Base-by-base conservation (phyloP, 2,113 vertebrate genomes). In the Leuciscus idus region DNA sequence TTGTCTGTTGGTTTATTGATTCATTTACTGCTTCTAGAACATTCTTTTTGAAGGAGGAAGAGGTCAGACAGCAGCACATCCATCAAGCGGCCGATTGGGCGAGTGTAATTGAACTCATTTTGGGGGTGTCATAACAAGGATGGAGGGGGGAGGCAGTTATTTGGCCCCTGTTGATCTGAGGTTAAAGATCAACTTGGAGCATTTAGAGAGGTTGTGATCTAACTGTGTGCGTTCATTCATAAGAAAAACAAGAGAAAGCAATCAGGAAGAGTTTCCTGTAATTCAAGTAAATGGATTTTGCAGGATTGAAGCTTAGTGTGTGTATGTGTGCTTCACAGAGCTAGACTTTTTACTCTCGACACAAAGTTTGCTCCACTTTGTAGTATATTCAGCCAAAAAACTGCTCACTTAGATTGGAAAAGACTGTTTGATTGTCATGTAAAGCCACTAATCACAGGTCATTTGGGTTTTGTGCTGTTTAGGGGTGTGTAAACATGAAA, bases 1-100 rank as follows among this genome's bases (percentile, higher is more conserved):
- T 70, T 84, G 82, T 87, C 75, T 84, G 83, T 84, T 84, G 52
- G 36, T 52, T 62, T 86, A 81, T 86, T 86, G 85, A 86, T 86
- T 86, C 72, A 81, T 86, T 86, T 62, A 86, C 85, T 86, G 68
- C 85, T 81, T 73, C 50, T 5, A 73, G 64, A 86, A 80, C 50
- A 81, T 72, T 86, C 77, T 57, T 86, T 73, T 72, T 81, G 66
- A 81, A 80, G 77, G 85, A 61, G 85, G 75, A 70, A 81, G 28
- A 23, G 77, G 85, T 81, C 85, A 86, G 85, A 61, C 36, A 33
- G 85, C 85, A 23, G 48, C 50, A 15, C 66, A 81, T 86, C 77
- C 85, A 81, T 86, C 85, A 86, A 36, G 64, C 26, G n/a, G 62
- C 28, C 33, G 36, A 59, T 81, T 85, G 68, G 68, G 50, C 48